phyloP scores from a whole-genome alignment of 53 echinoderm and acorn worm genomes.

The Crossaster papposus region DNA sequence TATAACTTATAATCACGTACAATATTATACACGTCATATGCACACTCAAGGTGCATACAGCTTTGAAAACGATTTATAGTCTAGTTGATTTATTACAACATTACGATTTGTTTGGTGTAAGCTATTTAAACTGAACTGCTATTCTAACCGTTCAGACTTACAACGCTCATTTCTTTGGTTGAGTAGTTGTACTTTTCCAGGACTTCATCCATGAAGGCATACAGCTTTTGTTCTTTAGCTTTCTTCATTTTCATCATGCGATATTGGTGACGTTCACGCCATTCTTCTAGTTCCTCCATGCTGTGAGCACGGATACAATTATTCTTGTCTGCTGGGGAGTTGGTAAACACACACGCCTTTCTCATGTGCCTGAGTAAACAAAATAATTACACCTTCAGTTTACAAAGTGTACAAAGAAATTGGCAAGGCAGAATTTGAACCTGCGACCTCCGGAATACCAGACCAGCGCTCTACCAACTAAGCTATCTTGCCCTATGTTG shows the following conservation, averaged over 20 bases:
- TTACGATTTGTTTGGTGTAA: too few species aligned
- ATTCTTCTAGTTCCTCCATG: constrained; percentile 84
- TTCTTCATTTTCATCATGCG: constrained; percentile 96
- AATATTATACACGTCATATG: too few species aligned
- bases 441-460: too few species aligned
- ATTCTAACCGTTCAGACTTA: constrained; percentile 30
- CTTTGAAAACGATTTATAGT: too few species aligned
- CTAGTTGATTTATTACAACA: not conserved
- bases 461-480: too few species aligned
- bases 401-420: too few species aligned
- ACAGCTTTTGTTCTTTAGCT: constrained; percentile 83
- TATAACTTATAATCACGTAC: too few species aligned
- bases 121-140: not conserved
- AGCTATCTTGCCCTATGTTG: too few species aligned
- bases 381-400: not conserved
- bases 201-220: constrained; percentile 87
- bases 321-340: constrained; percentile 73
- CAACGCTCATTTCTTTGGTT: constrained; percentile 81
- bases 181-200: constrained; percentile 88
- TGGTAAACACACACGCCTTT: constrained; percentile 72
- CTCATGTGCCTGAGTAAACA: constrained; percentile 57
- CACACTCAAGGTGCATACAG: too few species aligned
- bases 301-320: constrained; percentile 84
- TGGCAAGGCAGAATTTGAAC: too few species aligned
- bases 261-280: constrained; percentile 89